phyloP scores from a whole-genome alignment of 2,113 vertebrate species.

The Polyodon spathula region DNA sequence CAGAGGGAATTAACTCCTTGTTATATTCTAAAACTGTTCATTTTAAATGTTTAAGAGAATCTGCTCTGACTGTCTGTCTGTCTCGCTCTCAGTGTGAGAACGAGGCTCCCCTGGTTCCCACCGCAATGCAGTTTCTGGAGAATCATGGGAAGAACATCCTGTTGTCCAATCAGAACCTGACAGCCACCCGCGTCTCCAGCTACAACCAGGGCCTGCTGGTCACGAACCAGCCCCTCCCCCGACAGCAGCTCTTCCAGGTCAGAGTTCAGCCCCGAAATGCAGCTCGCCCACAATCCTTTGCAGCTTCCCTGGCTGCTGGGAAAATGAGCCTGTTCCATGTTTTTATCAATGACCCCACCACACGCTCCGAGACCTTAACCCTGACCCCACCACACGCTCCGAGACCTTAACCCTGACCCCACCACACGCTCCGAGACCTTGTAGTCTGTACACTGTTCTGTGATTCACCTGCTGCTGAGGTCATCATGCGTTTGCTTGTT shows the following conservation, averaged over 20 bases:
- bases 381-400: too few species aligned
- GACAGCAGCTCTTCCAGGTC: slow-evolving; percentile 78
- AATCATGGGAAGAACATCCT: slow-evolving; percentile 89
- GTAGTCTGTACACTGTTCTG: not conserved
- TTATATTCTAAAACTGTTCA: too few species aligned
- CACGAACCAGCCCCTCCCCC: slow-evolving; percentile 64
- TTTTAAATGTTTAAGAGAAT: too few species aligned
- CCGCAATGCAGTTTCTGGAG: slow-evolving; percentile 67
- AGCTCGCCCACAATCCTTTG: too few species aligned
- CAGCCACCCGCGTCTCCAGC: slow-evolving; percentile 74
- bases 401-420: not conserved
- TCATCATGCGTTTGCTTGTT: too few species aligned
- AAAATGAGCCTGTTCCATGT: too few species aligned
- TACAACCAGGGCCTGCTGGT: slow-evolving; percentile 88
- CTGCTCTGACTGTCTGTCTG: not conserved
- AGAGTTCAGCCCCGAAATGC: too few species aligned
- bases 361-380: too few species aligned
- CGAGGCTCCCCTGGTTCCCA: slow-evolving; percentile 42
- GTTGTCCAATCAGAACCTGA: slow-evolving; percentile 74
- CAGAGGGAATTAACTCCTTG: not conserved
- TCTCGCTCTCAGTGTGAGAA: slow-evolving; percentile 51
- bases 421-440: too few species aligned
- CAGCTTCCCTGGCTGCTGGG: too few species aligned
- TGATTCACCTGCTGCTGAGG: too few species aligned
- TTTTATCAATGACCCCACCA: too few species aligned